These are phyloP conservation scores for Squalus acanthias DNA, from an alignment of 2,797 vertebrate species.

Conservation along the genomic window DNA sequence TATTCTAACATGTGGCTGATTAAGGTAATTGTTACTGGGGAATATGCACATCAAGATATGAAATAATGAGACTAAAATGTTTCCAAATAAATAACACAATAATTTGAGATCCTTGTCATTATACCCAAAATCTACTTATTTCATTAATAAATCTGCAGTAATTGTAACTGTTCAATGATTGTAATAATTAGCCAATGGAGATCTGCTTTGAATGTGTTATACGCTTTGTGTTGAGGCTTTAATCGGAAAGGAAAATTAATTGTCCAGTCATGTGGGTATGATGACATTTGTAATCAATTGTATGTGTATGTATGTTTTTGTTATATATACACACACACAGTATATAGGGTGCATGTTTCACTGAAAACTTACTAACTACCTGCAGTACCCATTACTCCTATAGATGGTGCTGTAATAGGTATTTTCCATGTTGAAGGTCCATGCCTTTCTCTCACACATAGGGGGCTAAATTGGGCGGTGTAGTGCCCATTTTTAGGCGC, in stretches of 20 bases:
- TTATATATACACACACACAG: background rate
- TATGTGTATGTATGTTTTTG: background rate
- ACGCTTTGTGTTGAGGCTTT: background rate
- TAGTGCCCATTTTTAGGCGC: background rate
- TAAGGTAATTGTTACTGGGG: background rate
- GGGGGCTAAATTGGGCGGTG: background rate
- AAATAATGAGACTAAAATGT: background rate
- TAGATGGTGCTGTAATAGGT: background rate
- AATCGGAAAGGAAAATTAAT: background rate
- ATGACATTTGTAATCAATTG: background rate
- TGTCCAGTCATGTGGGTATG: background rate
- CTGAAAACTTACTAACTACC: background rate
- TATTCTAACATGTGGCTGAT: background rate
- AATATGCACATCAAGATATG: background rate
- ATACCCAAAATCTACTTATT: background rate
- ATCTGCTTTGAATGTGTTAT: background rate
- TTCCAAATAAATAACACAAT: background rate
- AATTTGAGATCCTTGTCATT: slow-evolving; percentile 12
- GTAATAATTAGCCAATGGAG: background rate
- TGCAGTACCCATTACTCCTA: background rate
- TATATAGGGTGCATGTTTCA: background rate
- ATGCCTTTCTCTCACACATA: background rate
- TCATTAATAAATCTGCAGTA: background rate
- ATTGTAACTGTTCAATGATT: background rate
- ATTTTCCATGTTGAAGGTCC: background rate